Evolutionary conservation across 2,797 vertebrate species (phyloP).

Genomic region (Macrochelys suwanniensis): DNA sequence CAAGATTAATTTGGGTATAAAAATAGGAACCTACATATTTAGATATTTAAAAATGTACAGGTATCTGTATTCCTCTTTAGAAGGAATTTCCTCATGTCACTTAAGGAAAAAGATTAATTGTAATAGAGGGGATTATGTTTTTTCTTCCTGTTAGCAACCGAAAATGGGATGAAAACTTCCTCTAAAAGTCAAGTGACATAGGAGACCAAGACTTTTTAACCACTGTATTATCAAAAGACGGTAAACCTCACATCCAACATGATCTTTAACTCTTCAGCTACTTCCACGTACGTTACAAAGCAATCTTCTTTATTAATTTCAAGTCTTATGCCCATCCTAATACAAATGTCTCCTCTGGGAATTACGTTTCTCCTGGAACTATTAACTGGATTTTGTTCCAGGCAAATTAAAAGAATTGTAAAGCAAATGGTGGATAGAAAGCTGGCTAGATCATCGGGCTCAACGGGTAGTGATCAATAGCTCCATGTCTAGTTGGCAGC

Average conservation of each 20-base stretch:
- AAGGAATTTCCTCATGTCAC: slow-evolving; percentile 11
- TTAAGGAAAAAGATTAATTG: slow-evolving; percentile 12
- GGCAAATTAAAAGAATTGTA: neutral
- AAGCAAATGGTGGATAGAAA: neutral
- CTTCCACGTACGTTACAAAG: slow-evolving; percentile 5
- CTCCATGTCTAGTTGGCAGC: too few relatives aligned
- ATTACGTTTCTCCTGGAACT: slow-evolving; percentile 1
- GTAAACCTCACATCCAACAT: neutral
- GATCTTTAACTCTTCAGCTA: slow-evolving; percentile 16
- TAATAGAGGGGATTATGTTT: slow-evolving; percentile 4
- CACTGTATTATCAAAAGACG: slow-evolving; percentile 36
- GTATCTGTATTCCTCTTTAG: slow-evolving; percentile 30
- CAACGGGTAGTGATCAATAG: too few relatives aligned
- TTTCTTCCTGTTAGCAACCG: slow-evolving; percentile 45
- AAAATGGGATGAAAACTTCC: slow-evolving; percentile 38
- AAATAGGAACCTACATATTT: slow-evolving; percentile 47
- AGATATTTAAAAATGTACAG: slow-evolving; percentile 14
- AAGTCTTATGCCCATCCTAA: neutral
- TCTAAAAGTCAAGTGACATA: slow-evolving; percentile 12
- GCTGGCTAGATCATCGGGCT: too few relatives aligned
- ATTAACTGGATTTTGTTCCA: slow-evolving; percentile 11
- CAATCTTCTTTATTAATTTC: neutral
- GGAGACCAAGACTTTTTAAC: slow-evolving; percentile 17
- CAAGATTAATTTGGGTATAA: slow-evolving; percentile 56
- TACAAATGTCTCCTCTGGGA: neutral